These are phyloP conservation scores for Trissolcus basalis DNA, from an alignment of 1,140 invertebrate species.

Conservation along the genomic window DNA sequence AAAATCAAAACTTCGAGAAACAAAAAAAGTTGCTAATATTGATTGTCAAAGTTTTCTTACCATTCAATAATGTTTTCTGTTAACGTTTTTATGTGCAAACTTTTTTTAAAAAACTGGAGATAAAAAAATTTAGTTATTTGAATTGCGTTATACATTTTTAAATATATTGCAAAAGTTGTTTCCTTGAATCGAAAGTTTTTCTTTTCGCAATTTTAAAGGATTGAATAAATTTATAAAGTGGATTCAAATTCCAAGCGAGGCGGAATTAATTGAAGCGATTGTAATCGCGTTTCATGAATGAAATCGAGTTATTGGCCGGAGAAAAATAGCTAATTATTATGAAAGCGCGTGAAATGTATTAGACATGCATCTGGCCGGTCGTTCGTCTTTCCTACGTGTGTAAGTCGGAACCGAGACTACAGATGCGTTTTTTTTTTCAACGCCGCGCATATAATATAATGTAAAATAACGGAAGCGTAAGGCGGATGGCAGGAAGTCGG, in stretches of 20 bases:
- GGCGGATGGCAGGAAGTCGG: slow-evolving; percentile 75
- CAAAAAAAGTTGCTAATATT: too few relatives aligned
- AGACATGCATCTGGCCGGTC: slow-evolving; percentile 49
- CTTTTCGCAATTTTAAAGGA: not conserved
- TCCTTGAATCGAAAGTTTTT: too few relatives aligned
- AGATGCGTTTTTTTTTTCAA: slow-evolving; percentile 66
- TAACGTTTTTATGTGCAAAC: too few relatives aligned
- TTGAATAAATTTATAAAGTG: slow-evolving; percentile 6
- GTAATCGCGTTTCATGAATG: slow-evolving; percentile 5
- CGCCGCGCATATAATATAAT: slow-evolving; percentile 65
- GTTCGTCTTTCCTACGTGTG: slow-evolving; percentile 21
- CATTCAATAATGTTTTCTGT: too few relatives aligned
- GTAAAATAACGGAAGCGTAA: slow-evolving; percentile 71
- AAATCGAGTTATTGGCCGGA: slow-evolving; percentile 2
- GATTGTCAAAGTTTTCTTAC: too few relatives aligned
- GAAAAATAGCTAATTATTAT: slow-evolving; percentile 40
- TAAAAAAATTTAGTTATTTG: too few relatives aligned
- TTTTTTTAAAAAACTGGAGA: too few relatives aligned
- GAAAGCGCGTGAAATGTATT: slow-evolving; percentile 50
- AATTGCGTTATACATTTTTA: too few relatives aligned
- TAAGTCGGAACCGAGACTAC: slow-evolving; percentile 60
- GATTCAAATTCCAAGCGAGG: slow-evolving; percentile 3
- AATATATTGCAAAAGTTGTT: too few relatives aligned
- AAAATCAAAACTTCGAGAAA: too few relatives aligned
- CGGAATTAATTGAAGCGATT: slow-evolving; percentile 16